Evolutionary conservation across 2,888 invertebrate genomes (phyloP).

Genomic region (Resseliella maxima): DNA sequence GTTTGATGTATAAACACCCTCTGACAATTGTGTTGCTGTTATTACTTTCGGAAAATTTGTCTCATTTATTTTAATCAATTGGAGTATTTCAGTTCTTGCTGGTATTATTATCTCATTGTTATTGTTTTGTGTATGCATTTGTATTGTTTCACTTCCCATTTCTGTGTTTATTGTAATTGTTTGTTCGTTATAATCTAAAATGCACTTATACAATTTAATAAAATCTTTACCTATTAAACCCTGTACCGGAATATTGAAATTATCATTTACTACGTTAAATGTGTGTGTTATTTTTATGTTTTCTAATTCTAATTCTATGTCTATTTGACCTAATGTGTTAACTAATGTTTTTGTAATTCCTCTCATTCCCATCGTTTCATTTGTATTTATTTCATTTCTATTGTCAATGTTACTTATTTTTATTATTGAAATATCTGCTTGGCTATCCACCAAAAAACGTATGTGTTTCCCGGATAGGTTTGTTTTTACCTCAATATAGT

Average conservation of each 20-base stretch:
- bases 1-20: too few species aligned
- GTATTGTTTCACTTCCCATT: too few species aligned
- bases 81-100: too few species aligned
- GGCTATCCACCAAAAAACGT: neutral
- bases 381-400: neutral
- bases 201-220: neutral
- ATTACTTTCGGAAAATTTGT: too few species aligned
- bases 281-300: neutral
- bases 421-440: neutral
- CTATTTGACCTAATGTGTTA: neutral
- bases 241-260: neutral
- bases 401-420: neutral
- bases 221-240: neutral
- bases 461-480: too few species aligned
- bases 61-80: too few species aligned
- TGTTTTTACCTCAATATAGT: too few species aligned
- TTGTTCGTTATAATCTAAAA: neutral
- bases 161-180: neutral
- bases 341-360: neutral
- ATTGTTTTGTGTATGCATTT: too few species aligned
- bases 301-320: neutral
- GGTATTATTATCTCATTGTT: too few species aligned
- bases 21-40: too few species aligned
- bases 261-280: neutral
- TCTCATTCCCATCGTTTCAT: neutral